Percentiles rank a stretch among this genome's conserved stretches.
These are phyloP conservation scores for Trichacis sp. DNA, from an alignment of 2,888 invertebrate species.

Conservation along the genomic window DNA sequence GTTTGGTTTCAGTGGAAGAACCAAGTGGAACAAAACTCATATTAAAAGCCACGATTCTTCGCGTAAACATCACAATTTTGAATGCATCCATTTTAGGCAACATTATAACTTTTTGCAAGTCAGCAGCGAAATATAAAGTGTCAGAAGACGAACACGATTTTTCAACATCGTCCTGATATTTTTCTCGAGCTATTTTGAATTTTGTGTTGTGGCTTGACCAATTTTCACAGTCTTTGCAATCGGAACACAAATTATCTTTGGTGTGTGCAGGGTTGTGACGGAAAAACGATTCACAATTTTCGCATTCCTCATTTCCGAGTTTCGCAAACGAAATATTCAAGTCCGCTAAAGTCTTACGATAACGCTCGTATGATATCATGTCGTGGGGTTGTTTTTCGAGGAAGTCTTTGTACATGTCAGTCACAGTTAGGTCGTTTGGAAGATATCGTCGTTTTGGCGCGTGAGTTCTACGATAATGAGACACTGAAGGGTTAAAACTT, in stretches of 20 bases:
- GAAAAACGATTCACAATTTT: slow-evolving; percentile 10
- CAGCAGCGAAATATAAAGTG: slow-evolving; percentile 3
- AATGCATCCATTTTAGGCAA: slow-evolving; percentile 8
- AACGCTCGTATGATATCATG: slow-evolving; percentile 16
- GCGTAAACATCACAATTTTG: slow-evolving; percentile 2
- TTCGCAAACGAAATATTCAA: slow-evolving; percentile 19
- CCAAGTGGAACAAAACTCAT: slow-evolving; percentile 11
- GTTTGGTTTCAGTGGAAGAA: background rate
- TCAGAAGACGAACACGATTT: background rate
- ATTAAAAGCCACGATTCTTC: slow-evolving; percentile 2
- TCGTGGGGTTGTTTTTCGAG: slow-evolving; percentile 10
- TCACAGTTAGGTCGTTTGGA: slow-evolving; percentile 17
- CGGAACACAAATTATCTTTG: slow-evolving; percentile 5
- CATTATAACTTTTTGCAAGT: slow-evolving; percentile 10
- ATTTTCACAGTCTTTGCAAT: slow-evolving; percentile 12
- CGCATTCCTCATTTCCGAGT: slow-evolving; percentile 18
- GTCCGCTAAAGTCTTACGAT: slow-evolving; percentile 9
- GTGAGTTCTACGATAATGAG: slow-evolving; percentile 22
- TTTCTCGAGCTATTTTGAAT: background rate
- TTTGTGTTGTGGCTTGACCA: slow-evolving; percentile 15
- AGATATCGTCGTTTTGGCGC: no score
- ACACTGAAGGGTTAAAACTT: slow-evolving; percentile 18
- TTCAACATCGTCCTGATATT: background rate
- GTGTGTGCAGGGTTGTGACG: slow-evolving; percentile 2
- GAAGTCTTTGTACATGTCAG: slow-evolving; percentile 28